These are phyloP conservation scores for Eutrigla gurnardus DNA, from an alignment of 2,797 vertebrate genomes.

Conservation along the genomic window DNA sequence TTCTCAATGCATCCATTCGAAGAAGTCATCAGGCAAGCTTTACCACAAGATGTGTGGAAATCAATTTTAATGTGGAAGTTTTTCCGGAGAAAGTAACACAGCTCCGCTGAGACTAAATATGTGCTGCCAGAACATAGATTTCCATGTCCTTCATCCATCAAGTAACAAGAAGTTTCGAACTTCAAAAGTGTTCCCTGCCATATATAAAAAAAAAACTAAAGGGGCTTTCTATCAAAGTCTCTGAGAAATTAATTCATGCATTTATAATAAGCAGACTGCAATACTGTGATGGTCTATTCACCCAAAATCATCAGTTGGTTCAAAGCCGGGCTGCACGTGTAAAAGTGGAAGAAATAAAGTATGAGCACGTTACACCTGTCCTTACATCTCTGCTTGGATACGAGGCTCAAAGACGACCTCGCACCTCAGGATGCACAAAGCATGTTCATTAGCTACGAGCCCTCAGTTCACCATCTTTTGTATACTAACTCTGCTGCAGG, in stretches of 20 bases:
- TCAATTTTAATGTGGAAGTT: slow-evolving; percentile 43
- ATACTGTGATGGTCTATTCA: background rate
- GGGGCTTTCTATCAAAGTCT: background rate
- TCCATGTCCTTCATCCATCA: slow-evolving; percentile 58
- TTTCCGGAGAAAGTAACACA: slow-evolving; percentile 58
- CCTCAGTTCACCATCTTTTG: background rate
- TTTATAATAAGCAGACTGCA: background rate
- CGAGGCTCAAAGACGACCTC: background rate
- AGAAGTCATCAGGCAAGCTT: slow-evolving; percentile 27
- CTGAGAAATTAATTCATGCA: background rate
- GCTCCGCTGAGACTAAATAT: slow-evolving; percentile 54
- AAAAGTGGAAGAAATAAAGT: background rate
- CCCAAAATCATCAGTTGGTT: background rate
- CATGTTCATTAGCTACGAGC: background rate
- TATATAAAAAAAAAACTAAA: background rate
- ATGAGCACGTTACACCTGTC: background rate
- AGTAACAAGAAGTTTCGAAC: slow-evolving; percentile 44
- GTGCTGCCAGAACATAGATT: slow-evolving; percentile 47
- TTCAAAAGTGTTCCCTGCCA: slow-evolving; percentile 41
- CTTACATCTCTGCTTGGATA: background rate
- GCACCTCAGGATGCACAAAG: background rate
- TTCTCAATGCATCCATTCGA: slow-evolving; percentile 7
- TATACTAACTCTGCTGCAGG: background rate
- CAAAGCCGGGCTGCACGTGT: background rate
- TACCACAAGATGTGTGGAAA: slow-evolving; percentile 32